Evolutionary conservation across 2,113 vertebrate species (phyloP).

Genomic region (Leptobrachium ailaonicum): DNA sequence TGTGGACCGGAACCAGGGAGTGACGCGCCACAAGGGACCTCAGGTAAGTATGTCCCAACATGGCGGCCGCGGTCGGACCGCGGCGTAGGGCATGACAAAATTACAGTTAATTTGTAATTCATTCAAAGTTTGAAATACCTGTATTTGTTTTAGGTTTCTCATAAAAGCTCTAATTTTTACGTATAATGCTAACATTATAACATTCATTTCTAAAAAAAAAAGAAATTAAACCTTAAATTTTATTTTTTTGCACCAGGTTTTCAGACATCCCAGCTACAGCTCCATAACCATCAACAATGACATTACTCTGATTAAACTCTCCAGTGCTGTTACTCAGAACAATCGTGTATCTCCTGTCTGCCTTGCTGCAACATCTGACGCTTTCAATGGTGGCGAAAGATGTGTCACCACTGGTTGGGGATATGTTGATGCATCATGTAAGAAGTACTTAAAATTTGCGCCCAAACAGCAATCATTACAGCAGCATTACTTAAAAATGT

Average conservation of each 20-base stretch:
- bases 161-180: neutral
- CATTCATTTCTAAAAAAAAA: neutral
- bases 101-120: too few relatives aligned
- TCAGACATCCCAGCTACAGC: constrained; percentile 74
- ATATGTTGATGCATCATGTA: constrained; percentile 68
- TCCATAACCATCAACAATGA: constrained; percentile 68
- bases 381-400: constrained; percentile 65
- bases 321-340: constrained; percentile 61
- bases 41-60: too few relatives aligned
- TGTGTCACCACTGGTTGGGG: constrained; percentile 83
- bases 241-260: constrained; percentile 61
- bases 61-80: too few relatives aligned
- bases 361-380: constrained; percentile 59
- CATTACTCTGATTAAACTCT: constrained; percentile 77
- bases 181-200: neutral
- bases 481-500: neutral
- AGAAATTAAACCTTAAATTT: neutral
- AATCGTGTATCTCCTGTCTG: constrained; percentile 72
- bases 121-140: too few relatives aligned
- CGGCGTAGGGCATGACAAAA: too few relatives aligned
- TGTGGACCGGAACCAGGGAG: too few relatives aligned
- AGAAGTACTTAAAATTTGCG: constrained; percentile 2
- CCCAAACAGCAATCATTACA: neutral
- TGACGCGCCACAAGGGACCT: too few relatives aligned
- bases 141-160: too few relatives aligned